Evolutionary conservation across 1,140 invertebrate genomes (phyloP), one percentile per base, ranked within the genome.

Genomic region (Muscidifurax raptorellus): DNA sequence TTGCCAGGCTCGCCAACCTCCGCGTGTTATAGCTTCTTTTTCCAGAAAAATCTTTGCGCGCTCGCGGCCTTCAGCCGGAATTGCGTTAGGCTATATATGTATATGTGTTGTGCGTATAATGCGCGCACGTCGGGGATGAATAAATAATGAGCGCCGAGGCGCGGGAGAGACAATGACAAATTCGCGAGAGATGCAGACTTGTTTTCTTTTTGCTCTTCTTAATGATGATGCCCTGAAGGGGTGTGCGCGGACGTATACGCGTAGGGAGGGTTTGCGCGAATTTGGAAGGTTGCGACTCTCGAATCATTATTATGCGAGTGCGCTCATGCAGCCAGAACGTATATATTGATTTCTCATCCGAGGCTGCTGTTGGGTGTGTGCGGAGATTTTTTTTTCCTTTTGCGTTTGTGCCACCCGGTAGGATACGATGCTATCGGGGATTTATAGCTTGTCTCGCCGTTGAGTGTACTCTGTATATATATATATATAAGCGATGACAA

Each of bases 1-100:
- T 30, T 9, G 66, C 66, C 66, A 72, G 47, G 64, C 30, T 59
- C 66, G 66, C 64, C 64, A 83, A 83, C 74, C 59, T 76, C n/a
- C 9, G 15, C n/a, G 15, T 18, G 30, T 28, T 69, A n/a, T n/a
- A 27, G 71, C 30, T 22, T 71, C 25, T 82, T 28, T 44, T 75
- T 76, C 36, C 36, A 83, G 52, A 77, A 77, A 77, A 83, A 83
- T 77, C 36, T 52, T 59, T n/a, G 28, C 15, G 13, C 7, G 18
- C 47, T 22, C 13, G 36, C 32, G 66, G 66, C 66, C 66, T 67
- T 67, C 5, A 5, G 13, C 22, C 64, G 22, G 64, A 27, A n/a
- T 66, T 27, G n/a, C 64, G 36, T 40, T 40, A 40, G 36, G 36
- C n/a, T 27, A 27, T n/a, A n/a, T n/a, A n/a, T n/a, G n/a, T n/a